Evolutionary conservation across 2,888 invertebrate species (phyloP).

Genomic region (Octonoba sinensis): DNA sequence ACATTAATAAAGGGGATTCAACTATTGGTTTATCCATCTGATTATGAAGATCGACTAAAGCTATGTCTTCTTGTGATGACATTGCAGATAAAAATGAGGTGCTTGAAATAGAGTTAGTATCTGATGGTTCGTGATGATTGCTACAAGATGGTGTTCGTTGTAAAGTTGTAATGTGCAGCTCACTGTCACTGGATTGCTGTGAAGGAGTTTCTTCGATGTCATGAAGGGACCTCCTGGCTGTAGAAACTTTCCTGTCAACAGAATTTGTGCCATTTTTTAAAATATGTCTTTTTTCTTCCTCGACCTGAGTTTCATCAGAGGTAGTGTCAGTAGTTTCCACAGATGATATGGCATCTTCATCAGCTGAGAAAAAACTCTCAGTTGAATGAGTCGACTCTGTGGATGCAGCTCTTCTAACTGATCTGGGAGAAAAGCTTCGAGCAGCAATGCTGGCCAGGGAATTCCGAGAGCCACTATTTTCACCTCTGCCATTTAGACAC

Average conservation of each 20-base stretch:
- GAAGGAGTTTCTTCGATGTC: conserved; percentile 66
- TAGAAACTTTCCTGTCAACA: conserved; percentile 59
- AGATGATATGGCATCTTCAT: conserved; percentile 78
- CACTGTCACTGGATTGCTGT: conserved; percentile 65
- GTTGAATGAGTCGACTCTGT: conserved; percentile 86
- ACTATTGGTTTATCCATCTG: conserved; percentile 92
- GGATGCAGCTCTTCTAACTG: conserved; percentile 79
- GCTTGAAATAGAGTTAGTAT: conserved; percentile 68
- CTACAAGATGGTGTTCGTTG: conserved; percentile 62
- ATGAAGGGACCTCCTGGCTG: conserved; percentile 62
- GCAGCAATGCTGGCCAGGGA: conserved; percentile 59
- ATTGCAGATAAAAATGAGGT: conserved; percentile 82
- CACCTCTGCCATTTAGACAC: conserved; percentile 35
- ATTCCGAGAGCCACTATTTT: conserved; percentile 74
- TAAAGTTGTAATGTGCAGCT: conserved; percentile 49
- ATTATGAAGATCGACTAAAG: conserved; percentile 91
- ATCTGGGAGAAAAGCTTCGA: conserved; percentile 73
- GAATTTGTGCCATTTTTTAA: conserved; percentile 59
- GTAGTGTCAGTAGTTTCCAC: conserved; percentile 44
- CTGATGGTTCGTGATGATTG: conserved; percentile 61
- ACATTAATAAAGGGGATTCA: conserved; percentile 93
- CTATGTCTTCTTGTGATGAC: conserved; percentile 84
- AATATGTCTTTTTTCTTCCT: conserved; percentile 53
- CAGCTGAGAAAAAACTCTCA: conserved; percentile 93
- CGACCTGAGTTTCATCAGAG: conserved; percentile 34